Conservation (phyloP, 1,140 invertebrate species). For the Microplitis mediator region DNA sequence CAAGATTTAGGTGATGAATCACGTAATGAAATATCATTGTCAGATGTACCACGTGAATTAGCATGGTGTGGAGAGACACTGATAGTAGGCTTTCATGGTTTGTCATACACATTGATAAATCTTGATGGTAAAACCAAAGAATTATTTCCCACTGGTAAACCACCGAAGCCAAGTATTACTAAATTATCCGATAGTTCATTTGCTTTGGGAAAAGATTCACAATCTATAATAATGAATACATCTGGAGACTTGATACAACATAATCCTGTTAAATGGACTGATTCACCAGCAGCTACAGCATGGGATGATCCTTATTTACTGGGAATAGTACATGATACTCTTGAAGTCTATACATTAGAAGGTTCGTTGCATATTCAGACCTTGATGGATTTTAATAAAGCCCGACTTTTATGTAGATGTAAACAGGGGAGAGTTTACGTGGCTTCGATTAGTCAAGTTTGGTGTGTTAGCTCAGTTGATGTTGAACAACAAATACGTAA, state of each 20-base stretch:
- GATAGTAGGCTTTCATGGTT: slow-evolving; percentile 56
- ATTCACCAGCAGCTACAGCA: slow-evolving; percentile 79
- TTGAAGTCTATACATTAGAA: slow-evolving; percentile 83
- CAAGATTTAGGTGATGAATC: slow-evolving; percentile 71
- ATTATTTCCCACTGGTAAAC: slow-evolving; percentile 85
- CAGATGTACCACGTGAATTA: slow-evolving; percentile 83
- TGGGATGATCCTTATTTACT: slow-evolving; percentile 92
- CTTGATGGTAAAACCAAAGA: slow-evolving; percentile 72
- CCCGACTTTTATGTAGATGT: slow-evolving; percentile 73
- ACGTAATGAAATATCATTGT: slow-evolving; percentile 68
- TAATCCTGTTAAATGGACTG: slow-evolving; percentile 82
- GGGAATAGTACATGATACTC: slow-evolving; percentile 77
- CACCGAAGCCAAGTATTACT: slow-evolving; percentile 82
- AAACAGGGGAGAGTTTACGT: slow-evolving; percentile 82
- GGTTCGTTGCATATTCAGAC: slow-evolving; percentile 66
- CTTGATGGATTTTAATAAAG: slow-evolving; percentile 69
- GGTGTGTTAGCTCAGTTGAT: slow-evolving; percentile 81
- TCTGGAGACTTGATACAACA: slow-evolving; percentile 73
- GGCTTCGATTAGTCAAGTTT: slow-evolving; percentile 84
- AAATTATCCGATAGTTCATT: slow-evolving; percentile 76
- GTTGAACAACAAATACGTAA: slow-evolving; percentile 81
- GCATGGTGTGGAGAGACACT: slow-evolving; percentile 69
- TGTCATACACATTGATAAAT: slow-evolving; percentile 56
- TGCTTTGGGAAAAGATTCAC: slow-evolving; percentile 81
- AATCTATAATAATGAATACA: slow-evolving; percentile 80